Base-by-base conservation (phyloP, 2,113 vertebrate genomes). In the Microcebus ravelobensis region DNA sequence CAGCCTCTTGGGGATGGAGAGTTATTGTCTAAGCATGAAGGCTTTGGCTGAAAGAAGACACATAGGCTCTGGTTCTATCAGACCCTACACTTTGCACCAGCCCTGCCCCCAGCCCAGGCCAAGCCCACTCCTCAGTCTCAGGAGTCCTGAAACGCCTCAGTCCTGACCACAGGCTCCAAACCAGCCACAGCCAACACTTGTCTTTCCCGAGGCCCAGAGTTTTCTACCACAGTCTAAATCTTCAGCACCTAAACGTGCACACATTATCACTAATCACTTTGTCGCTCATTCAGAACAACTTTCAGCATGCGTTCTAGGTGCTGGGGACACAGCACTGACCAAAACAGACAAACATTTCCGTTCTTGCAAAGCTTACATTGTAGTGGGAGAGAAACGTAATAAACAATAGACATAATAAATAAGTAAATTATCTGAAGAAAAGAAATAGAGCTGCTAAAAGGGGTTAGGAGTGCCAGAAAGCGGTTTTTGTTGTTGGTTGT, bases 1-100 rank as follows among this genome's bases (percentile, higher is more conserved):
- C 65, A 36, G 50, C 45, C 55, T 34, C 6, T 0, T n/a, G 15
- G 17, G 17, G 2, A 1, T 1, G 68, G 12, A 1, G 2, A 13
- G 17, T 3, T 13, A 20, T 12, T 59, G 8, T 14, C 2, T 15
- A 50, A 25, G 15, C 45, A 18, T 13, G 20, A n/a, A 71, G 42
- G 29, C 21, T 20, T 74, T 5, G 36, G 42, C 63, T 55, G 48
- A 68, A 61, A 39, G 59, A 27, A 1, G 4, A 68, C 21, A 48
- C 13, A 27, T 68, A 31, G n/a, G 42, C 15, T 71, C 63, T 80
- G 65, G 52, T 68, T 71, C 45, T 18, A 10, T 23, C 39, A 29
- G 77, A 15, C 68, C 29, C 50, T 74, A 29, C 34, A n/a, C 11
- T 29, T 45, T 73, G 55, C 15, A 50, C 34, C 48, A 29, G 45